phyloP scores from a whole-genome alignment of 1,140 invertebrate species.

The Bradynema listronoti region DNA sequence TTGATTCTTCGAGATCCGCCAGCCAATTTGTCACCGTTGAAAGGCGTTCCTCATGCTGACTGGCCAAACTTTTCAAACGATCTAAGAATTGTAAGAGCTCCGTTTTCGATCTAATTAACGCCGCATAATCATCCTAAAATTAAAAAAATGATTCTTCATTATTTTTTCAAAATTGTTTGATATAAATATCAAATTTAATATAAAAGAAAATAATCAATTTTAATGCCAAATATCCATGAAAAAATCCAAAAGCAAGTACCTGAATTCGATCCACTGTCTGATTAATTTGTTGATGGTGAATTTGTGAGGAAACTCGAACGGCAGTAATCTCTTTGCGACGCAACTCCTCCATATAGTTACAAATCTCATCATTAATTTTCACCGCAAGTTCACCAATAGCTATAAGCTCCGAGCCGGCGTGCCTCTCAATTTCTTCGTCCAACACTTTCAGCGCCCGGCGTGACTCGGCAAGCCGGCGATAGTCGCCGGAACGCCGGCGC shows the following conservation, averaged over 20 bases:
- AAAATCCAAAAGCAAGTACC: neutral
- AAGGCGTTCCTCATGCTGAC: slow-evolving; percentile 15
- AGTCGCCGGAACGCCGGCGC: slow-evolving; percentile 9
- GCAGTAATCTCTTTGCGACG: slow-evolving; percentile 11
- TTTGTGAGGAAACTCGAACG: neutral
- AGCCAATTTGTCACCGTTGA: slow-evolving; percentile 12
- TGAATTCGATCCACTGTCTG: slow-evolving; percentile 16
- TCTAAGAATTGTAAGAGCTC: slow-evolving; percentile 16
- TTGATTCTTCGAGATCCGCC: slow-evolving; percentile 10
- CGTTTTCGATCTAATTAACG: slow-evolving; percentile 18
- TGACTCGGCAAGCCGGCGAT: neutral
- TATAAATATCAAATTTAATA: neutral
- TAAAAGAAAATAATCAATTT: slow-evolving; percentile 1
- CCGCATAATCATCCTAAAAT: slow-evolving; percentile 1
- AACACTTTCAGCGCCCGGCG: slow-evolving; percentile 3
- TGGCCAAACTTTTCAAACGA: slow-evolving; percentile 11
- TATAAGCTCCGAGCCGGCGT: slow-evolving; percentile 12
- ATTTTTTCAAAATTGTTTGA: neutral
- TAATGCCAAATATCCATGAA: slow-evolving; percentile 2
- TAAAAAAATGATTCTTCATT: slow-evolving; percentile 7
- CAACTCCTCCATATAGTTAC: slow-evolving; percentile 24
- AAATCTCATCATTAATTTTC: slow-evolving; percentile 23
- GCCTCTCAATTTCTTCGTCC: slow-evolving; percentile 21
- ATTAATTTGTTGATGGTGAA: slow-evolving; percentile 19
- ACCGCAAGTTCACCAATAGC: slow-evolving; percentile 24